Evolutionary conservation across 2,113 vertebrate genomes (phyloP).

Genomic region (Tragelaphus strepsiceros): DNA sequence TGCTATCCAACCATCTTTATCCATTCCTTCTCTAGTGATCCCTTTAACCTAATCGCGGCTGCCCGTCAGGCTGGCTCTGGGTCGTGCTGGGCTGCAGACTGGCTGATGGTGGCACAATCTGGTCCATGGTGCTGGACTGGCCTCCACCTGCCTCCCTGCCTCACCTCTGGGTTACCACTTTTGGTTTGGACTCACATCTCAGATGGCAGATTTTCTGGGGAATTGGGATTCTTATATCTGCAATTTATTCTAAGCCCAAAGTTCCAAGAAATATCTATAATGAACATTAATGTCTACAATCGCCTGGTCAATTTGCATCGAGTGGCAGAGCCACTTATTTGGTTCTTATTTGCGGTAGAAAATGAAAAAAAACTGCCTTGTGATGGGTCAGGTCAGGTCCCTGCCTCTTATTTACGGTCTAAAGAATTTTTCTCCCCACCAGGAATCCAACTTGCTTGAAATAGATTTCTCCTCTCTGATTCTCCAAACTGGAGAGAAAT

Average conservation of each 20-base stretch:
- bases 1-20: not conserved
- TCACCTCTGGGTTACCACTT: not conserved
- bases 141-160: not conserved
- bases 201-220: not conserved
- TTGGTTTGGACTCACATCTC: not conserved
- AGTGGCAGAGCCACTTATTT: not conserved
- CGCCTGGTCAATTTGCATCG: not conserved
- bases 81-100: rapidly evolving
- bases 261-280: not conserved
- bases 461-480: not conserved
- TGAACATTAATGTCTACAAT: not conserved
- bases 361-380: not conserved
- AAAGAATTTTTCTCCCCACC: not conserved
- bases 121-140: rapidly evolving
- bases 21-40: not conserved
- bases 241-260: not conserved
- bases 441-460: not conserved
- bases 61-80: rapidly evolving
- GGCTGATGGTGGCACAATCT: rapidly evolving
- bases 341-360: not conserved
- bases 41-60: not conserved
- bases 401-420: not conserved
- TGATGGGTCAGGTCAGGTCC: not conserved
- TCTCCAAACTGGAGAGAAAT: not conserved
- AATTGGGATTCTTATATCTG: not conserved